Evolutionary conservation across 2,888 invertebrate species (phyloP), one percentile per base, ranked within the genome.

Genomic region (Drosophila sordidula): DNA sequence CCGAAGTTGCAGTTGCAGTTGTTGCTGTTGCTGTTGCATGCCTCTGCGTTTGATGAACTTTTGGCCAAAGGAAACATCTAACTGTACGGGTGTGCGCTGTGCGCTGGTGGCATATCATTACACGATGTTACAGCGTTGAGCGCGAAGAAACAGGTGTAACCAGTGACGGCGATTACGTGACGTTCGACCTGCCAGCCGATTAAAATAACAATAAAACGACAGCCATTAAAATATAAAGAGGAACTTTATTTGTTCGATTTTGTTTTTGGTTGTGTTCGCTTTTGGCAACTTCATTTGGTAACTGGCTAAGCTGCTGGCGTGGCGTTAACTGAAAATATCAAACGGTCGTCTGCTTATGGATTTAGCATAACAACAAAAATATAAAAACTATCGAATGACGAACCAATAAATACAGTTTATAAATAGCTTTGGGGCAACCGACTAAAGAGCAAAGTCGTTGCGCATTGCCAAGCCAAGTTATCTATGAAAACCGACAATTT

Each of bases 41-140:
- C 64, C 65, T 54, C 36, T 50, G 77, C 85, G 87, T 77, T 82
- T 81, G 87, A 85, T 87, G 87, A 87, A 85, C 86, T 87, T 82
- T 84, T 75, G 66, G 64, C 41, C 34, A 38, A 49, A 54, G 62
- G 67, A 70, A 68, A 61, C 69, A 73, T 62, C 61, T 29, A 34
- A 63, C 41, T 44, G 36, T 32, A 36, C 63, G 36, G 9, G 47
- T 51, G 47, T 36, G 29, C 26, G 22, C 25, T 41, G 34, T 52
- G 59, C 67, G 64, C 57, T 72, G 81, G 67, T 74, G 85, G 85
- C 85, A 87, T 87, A 87, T 85, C 67, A 83, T 83, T 83, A 87
- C 81, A 84, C 63, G 70, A 72, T 71, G 58, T 78, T 57, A 69
- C 70, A 61, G 51, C 47, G 54, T 45, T 57, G 44, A 52, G 44